phyloP scores from a whole-genome alignment of 2,113 vertebrate species.

The Ancistrus triradiatus region DNA sequence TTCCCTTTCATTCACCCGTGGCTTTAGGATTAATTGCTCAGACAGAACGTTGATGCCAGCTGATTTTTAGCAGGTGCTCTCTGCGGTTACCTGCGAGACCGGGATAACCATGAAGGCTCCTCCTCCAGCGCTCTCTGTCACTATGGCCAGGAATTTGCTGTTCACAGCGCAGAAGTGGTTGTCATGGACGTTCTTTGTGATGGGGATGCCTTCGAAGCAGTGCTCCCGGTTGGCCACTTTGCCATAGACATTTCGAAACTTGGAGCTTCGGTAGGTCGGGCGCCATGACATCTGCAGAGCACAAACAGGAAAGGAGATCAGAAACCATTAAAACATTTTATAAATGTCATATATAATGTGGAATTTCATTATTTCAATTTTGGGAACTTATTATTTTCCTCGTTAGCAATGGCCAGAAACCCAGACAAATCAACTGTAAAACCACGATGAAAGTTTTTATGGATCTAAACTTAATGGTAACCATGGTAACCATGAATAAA shows the following conservation, averaged over 20 bases:
- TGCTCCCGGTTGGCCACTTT: conserved; percentile 92
- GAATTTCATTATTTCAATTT: not conserved
- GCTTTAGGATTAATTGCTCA: conserved; percentile 4
- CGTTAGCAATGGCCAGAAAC: not conserved
- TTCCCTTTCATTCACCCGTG: conserved; percentile 8
- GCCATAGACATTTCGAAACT: conserved; percentile 97
- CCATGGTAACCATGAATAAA: no score
- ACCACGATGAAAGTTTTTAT: no score
- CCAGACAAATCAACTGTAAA: no score
- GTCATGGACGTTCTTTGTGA: conserved; percentile 98
- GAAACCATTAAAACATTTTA: not conserved
- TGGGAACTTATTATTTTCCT: not conserved
- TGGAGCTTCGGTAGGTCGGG: conserved; percentile 97
- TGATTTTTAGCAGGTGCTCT: not conserved
- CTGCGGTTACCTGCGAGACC: conserved; percentile 79
- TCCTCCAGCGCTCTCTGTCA: conserved; percentile 89
- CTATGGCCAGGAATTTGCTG: conserved; percentile 86
- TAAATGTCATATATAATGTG: no score
- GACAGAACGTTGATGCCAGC: not conserved
- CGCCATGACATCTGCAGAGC: conserved; percentile 95
- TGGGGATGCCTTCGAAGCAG: conserved; percentile 92
- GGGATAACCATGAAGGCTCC: conserved; percentile 93
- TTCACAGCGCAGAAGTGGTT: conserved; percentile 98
- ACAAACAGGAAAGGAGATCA: conserved; percentile 16
- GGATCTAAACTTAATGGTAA: no score